These are phyloP conservation scores for Drosophila parabipectinata DNA, from an alignment of 1,140 invertebrate species.

Conservation along the genomic window DNA sequence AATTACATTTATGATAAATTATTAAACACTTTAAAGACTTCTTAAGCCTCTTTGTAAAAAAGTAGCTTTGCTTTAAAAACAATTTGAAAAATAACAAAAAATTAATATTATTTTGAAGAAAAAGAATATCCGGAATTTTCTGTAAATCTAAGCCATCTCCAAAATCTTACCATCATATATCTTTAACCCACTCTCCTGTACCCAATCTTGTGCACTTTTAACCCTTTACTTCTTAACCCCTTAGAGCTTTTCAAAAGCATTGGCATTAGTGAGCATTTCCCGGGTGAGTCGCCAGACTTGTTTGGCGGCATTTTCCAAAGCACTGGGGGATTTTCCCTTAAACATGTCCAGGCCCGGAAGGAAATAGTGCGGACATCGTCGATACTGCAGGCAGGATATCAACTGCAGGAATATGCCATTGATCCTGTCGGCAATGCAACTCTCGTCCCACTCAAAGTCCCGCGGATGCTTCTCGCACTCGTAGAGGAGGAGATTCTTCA, in stretches of 20 bases:
- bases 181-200: conserved; percentile 9
- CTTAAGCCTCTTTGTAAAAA: no score
- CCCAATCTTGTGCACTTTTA: not conserved
- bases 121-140: not conserved
- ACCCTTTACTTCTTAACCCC: not conserved
- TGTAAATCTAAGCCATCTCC: not conserved
- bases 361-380: conserved; percentile 96
- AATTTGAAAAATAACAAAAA: no score
- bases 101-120: no score
- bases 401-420: conserved; percentile 97
- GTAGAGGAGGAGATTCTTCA: conserved; percentile 95
- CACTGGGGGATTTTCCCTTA: conserved; percentile 93
- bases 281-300: conserved; percentile 96
- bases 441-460: conserved; percentile 96
- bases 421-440: conserved; percentile 93
- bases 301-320: conserved; percentile 95
- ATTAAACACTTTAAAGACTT: no score
- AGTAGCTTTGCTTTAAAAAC: no score
- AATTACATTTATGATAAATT: no score
- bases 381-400: conserved; percentile 96
- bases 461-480: conserved; percentile 98
- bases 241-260: conserved; percentile 95
- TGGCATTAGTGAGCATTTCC: conserved; percentile 94
- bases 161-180: not conserved
- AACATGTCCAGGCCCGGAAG: conserved; percentile 94